A percentile compares a stretch with the other conserved stretches of the same genome.
Evolutionary conservation across 2,888 invertebrate genomes (phyloP).

Genomic region (Therioaphis trifolii): DNA sequence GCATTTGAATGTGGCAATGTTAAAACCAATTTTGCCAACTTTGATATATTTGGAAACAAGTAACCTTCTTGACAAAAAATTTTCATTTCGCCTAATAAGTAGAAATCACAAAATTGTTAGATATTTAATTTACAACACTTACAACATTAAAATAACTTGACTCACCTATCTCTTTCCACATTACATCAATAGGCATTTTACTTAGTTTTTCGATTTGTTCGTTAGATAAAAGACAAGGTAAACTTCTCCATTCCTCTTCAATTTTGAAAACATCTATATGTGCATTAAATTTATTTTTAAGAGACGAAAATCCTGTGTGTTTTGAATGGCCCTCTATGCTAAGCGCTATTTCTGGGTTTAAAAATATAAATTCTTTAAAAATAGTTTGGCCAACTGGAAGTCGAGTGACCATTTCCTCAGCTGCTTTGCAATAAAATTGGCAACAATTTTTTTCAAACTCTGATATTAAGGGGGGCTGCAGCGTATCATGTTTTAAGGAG

Average conservation of each 20-base stretch:
- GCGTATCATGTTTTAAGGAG: no score
- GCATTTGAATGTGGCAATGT: not conserved
- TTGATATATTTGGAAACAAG: not conserved
- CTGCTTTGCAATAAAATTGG: not conserved
- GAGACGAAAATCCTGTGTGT: not conserved
- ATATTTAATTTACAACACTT: no score
- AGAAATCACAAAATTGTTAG: no score
- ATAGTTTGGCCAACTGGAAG: not conserved
- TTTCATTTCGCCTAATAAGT: no score
- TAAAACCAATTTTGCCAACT: not conserved
- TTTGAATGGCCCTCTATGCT: not conserved
- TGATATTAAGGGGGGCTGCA: no score
- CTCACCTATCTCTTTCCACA: no score
- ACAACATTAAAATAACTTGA: no score
- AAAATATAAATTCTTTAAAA: not conserved
- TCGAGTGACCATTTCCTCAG: not conserved
- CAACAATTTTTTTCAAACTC: conserved; percentile 1
- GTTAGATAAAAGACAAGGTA: no score
- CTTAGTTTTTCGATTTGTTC: no score
- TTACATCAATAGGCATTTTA: no score
- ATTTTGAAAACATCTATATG: not conserved
- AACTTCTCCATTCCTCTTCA: no score
- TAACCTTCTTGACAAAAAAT: no score
- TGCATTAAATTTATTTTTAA: not conserved
- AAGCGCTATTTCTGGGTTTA: not conserved